Evolutionary conservation across 2,888 invertebrate genomes (phyloP), one percentile per base, ranked within the genome.

Genomic region (Trachelus troglodyta): DNA sequence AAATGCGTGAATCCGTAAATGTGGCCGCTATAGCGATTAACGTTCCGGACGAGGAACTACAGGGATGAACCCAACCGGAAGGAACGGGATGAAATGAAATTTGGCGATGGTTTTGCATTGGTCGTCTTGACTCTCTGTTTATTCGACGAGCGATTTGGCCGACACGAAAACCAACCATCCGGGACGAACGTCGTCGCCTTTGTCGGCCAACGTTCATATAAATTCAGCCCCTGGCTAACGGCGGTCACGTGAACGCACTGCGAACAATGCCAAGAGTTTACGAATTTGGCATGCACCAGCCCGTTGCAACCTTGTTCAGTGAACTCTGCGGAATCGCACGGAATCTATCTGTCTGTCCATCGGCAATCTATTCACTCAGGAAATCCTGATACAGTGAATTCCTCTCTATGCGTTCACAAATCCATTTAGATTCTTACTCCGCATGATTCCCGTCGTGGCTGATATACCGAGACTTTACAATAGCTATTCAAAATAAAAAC

Each of bases 261-360:
- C 9, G 23, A 56, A 56, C 56, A 56, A 56, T 56, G 56, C 56
- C 56, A 56, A 56, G 56, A 56, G 56, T 56, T 56, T 23, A 4
- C 23, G 56, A 56, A 71, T 71, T 71, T 71, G 71, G 33, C 71
- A 71, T 34, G 71, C 71, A 12, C 30, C 31, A 11, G 30, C 23
- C 34, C 71, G 71, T 23, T 56, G 56, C 56, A 23, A 23, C 23
- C 2, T 23, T 56, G 56, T 56, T 56, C 56, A 56, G 56, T 23
- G 56, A 56, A 35, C 74, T n/a, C 78, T 75, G 74, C 76, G 75
- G 73, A 34, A 75, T 56, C 75, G 69, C 30, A 75, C 76, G 78
- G 82, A 83, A 83, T 83, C 40, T 79, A 82, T 74, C 74, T 83
- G 84, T 86, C 86, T 80, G 77, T 77, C 15, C 40, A 83, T 75